A percentile compares a stretch with the other conserved stretches of the same genome.
Conservation (phyloP, 2,113 vertebrate species). For the Dendrocopos noguchii region DNA sequence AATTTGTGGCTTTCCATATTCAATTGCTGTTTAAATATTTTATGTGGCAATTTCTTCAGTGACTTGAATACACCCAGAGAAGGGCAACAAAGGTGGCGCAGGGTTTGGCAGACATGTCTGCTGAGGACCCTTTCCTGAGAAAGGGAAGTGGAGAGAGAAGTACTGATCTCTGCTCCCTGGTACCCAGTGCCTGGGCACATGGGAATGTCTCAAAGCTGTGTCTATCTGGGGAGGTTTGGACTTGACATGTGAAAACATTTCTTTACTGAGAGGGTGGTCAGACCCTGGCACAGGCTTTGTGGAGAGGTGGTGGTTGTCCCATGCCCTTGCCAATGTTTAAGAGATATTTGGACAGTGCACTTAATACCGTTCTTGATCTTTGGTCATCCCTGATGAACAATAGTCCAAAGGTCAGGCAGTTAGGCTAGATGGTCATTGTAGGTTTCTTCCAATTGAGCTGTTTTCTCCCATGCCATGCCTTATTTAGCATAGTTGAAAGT, state of each 20-base stretch:
- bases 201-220: not conserved
- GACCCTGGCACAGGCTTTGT: too few relatives aligned
- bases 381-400: too few relatives aligned
- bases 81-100: not conserved
- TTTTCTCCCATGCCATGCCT: too few relatives aligned
- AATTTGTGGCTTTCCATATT: not conserved
- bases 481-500: not conserved
- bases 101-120: not conserved
- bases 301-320: too few relatives aligned
- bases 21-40: not conserved
- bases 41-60: not conserved
- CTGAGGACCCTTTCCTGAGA: not conserved
- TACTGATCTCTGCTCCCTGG: too few relatives aligned
- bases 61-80: not conserved
- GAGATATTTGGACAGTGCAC: too few relatives aligned
- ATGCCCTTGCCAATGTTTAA: too few relatives aligned
- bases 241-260: not conserved
- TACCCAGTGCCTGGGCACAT: not conserved
- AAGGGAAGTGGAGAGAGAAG: too few relatives aligned
- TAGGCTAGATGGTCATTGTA: too few relatives aligned
- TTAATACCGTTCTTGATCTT: too few relatives aligned
- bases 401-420: too few relatives aligned
- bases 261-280: not conserved
- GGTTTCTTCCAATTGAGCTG: too few relatives aligned
- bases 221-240: accelerated